phyloP scores from a whole-genome alignment of 2,113 vertebrate species.

The Nycticryphes semicollaris region DNA sequence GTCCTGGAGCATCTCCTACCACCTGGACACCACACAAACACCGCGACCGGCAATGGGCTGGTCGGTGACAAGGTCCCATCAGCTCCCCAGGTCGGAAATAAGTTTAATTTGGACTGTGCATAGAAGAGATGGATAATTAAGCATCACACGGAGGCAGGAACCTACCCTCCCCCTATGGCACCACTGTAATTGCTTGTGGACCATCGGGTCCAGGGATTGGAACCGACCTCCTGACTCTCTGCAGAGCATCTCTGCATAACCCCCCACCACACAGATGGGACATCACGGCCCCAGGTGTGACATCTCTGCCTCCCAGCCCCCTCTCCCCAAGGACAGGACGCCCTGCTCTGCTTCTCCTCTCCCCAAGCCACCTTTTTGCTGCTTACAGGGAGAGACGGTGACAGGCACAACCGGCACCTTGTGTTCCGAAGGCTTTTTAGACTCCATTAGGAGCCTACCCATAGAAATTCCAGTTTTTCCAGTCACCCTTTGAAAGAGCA shows the following conservation, averaged over 20 bases:
- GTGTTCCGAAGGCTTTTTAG: not conserved
- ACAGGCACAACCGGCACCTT: not conserved
- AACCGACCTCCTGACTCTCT: not conserved
- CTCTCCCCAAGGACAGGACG: too few relatives aligned
- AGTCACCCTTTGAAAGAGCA: not conserved
- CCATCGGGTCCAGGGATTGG: not conserved
- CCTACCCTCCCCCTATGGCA: not conserved
- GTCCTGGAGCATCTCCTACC: not conserved
- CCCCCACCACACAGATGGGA: not conserved
- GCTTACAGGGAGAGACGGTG: not conserved
- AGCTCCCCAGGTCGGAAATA: fast-evolving
- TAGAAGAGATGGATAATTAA: not conserved
- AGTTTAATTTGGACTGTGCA: too few relatives aligned
- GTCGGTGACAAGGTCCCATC: fast-evolving
- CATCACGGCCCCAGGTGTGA: fast-evolving
- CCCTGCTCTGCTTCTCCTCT: not conserved
- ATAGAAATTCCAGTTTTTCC: not conserved
- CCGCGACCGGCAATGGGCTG: fast-evolving
- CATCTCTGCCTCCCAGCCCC: not conserved
- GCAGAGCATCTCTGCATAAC: not conserved
- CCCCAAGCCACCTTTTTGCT: not conserved
- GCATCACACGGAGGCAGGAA: not conserved
- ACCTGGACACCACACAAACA: not conserved
- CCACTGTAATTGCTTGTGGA: too few relatives aligned
- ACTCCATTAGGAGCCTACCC: not conserved